phyloP scores from a whole-genome alignment of 2,113 vertebrate genomes.

The Silurus glanis region DNA sequence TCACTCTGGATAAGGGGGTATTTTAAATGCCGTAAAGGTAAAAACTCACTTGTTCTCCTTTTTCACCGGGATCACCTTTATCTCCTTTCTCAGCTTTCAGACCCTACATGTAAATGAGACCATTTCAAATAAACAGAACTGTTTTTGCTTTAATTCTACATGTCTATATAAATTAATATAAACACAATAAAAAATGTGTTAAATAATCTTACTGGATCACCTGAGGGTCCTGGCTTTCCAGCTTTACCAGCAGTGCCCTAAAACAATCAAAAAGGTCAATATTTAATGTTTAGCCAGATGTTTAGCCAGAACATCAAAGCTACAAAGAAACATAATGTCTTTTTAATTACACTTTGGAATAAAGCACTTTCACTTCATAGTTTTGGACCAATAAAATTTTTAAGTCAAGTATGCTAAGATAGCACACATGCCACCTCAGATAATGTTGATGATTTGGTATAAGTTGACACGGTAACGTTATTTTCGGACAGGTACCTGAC shows the following conservation, averaged over 20 bases:
- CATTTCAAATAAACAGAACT: neutral
- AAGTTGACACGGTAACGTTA: neutral
- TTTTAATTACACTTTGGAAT: neutral
- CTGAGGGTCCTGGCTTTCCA: constrained; percentile 73
- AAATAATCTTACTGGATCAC: constrained; percentile 81
- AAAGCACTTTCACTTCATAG: neutral
- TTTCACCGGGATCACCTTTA: constrained; percentile 64
- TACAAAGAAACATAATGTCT: neutral
- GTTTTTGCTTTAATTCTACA: neutral
- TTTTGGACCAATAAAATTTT: neutral
- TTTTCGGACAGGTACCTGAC: neutral
- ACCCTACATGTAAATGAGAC: constrained; percentile 57
- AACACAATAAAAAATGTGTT: constrained; percentile 61
- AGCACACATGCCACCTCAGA: neutral
- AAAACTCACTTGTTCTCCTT: constrained; percentile 65
- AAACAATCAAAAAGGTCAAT: constrained; percentile 27
- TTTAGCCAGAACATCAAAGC: neutral
- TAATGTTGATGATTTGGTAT: neutral
- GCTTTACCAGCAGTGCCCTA: constrained; percentile 70
- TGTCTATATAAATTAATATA: neutral
- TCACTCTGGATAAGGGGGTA: no score
- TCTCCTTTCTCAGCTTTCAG: constrained; percentile 61
- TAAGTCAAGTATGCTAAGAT: neutral
- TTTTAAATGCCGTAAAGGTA: no score
- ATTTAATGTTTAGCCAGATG: neutral